Percentiles rank a stretch among this genome's conserved stretches.
phyloP scores from a whole-genome alignment of 1,140 invertebrate genomes.

The Oedothorax gibbosus region DNA sequence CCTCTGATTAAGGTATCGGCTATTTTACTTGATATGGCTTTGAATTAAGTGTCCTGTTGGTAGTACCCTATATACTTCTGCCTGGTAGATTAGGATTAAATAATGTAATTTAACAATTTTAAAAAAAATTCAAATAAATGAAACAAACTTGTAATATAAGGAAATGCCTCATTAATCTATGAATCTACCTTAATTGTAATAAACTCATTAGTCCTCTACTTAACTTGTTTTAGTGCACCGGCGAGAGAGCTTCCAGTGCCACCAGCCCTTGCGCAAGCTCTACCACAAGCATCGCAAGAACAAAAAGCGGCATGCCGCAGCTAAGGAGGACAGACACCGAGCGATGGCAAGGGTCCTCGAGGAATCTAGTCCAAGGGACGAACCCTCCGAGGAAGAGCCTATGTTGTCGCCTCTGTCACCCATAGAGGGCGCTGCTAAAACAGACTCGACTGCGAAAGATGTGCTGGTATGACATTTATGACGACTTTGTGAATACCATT shows the following conservation, averaged over 20 bases:
- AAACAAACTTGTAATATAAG: too few relatives aligned
- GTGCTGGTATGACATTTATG: constrained; percentile 7
- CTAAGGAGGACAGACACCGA: constrained; percentile 6
- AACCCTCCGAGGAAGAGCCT: constrained; percentile 63
- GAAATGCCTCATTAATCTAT: too few relatives aligned
- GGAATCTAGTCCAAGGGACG: background rate
- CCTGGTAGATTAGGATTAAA: too few relatives aligned
- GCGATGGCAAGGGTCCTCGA: background rate
- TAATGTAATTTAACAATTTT: too few relatives aligned
- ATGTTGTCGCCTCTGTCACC: constrained; percentile 7
- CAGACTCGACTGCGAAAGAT: background rate
- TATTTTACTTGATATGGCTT: too few relatives aligned
- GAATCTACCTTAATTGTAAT: too few relatives aligned
- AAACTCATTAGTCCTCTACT: too few relatives aligned
- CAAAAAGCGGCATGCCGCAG: constrained; percentile 4
- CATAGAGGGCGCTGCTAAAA: constrained; percentile 52
- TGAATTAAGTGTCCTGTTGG: too few relatives aligned
- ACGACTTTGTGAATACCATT: too few relatives aligned
- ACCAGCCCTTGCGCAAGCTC: constrained; percentile 74
- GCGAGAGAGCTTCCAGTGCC: constrained; percentile 77
- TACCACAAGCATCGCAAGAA: constrained; percentile 67
- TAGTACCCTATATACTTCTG: too few relatives aligned
- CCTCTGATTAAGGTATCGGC: too few relatives aligned
- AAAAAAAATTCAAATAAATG: too few relatives aligned
- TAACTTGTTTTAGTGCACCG: constrained; percentile 73